Evolutionary conservation across 1,140 invertebrate genomes (phyloP).

Genomic region (Phymorhynchus buccinoides): DNA sequence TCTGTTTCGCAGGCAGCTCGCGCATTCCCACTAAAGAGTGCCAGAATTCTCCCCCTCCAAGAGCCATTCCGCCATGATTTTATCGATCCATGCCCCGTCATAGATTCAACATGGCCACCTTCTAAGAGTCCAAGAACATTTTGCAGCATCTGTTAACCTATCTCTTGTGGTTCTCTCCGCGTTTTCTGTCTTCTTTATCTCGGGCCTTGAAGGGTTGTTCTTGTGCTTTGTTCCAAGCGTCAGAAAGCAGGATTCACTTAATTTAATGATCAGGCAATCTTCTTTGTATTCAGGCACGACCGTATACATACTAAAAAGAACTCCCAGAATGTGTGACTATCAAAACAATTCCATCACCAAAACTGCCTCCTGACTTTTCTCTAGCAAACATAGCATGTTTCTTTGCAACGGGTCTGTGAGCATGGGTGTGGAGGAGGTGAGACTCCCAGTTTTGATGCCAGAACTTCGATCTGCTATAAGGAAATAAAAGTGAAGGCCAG

Average conservation of each 20-base stretch:
- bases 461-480: neutral
- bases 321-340: neutral
- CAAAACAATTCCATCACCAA: neutral
- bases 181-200: neutral
- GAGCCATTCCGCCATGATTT: neutral
- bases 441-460: neutral
- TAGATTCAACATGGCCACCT: slow-evolving; percentile 7
- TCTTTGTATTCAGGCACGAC: neutral
- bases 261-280: neutral
- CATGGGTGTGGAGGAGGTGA: neutral
- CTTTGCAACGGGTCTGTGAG: neutral
- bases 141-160: neutral
- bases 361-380: neutral
- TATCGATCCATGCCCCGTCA: neutral
- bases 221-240: neutral
- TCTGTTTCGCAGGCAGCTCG: neutral
- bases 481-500: neutral
- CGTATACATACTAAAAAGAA: neutral
- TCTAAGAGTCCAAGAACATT: neutral
- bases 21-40: neutral
- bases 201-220: neutral
- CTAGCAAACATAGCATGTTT: neutral
- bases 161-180: neutral
- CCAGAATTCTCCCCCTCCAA: neutral
- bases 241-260: neutral